These are phyloP conservation scores for Conistra vaccinii DNA, from an alignment of 2,888 invertebrate species.

Conservation along the genomic window DNA sequence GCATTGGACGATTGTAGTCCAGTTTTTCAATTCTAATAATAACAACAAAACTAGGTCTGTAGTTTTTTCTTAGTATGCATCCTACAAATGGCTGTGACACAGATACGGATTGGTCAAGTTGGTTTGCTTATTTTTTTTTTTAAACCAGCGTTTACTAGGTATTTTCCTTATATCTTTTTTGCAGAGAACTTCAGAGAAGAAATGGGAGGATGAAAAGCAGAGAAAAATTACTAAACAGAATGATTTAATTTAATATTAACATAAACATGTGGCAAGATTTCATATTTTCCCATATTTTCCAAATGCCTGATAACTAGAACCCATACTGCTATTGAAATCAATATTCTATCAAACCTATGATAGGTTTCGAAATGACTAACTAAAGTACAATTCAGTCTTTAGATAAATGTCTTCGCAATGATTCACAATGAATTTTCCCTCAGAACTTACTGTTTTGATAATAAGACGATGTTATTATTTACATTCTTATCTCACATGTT, in stretches of 20 bases:
- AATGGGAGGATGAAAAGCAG: not conserved
- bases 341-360: conserved; percentile 1
- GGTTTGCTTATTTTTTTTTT: conserved; percentile 35
- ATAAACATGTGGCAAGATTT: not conserved
- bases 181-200: not conserved
- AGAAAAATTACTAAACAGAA: not conserved
- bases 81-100: conserved; percentile 69
- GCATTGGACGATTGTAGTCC: conserved; percentile 54
- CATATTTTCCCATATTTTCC: conserved; percentile 25
- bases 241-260: not conserved
- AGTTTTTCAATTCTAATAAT: conserved; percentile 72
- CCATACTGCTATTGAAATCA: not conserved
- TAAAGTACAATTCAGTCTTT: not conserved
- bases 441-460: conserved; percentile 28
- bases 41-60: conserved; percentile 76
- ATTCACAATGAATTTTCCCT: conserved; percentile 37
- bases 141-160: not conserved
- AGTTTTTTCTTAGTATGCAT: conserved; percentile 72
- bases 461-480: conserved; percentile 53
- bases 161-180: not conserved
- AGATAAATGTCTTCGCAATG: conserved; percentile 29
- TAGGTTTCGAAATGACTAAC: conserved; percentile 28
- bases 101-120: conserved; percentile 69
- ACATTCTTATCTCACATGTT: conserved; percentile 51
- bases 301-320: not conserved